Percentiles rank a stretch among this genome's conserved stretches.
phyloP scores from a whole-genome alignment of 2,797 vertebrate genomes.

The Oreonectes daqikongensis region DNA sequence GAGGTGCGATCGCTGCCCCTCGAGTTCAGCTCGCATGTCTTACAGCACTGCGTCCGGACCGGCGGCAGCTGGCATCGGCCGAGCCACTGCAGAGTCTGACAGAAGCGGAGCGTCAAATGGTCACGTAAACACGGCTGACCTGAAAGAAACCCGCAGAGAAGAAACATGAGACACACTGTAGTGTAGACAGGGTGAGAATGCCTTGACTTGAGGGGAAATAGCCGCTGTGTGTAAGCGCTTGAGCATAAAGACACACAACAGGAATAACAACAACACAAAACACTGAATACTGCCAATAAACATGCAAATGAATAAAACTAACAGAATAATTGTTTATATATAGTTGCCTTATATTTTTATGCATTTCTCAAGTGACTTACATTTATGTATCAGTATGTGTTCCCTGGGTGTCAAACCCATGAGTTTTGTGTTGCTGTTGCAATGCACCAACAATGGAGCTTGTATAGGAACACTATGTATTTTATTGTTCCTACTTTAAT shows the following conservation, averaged over 20 bases:
- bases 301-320: background rate
- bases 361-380: too few relatives aligned
- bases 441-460: too few relatives aligned
- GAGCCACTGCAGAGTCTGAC: slow-evolving; percentile 84
- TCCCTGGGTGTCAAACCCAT: too few relatives aligned
- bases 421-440: too few relatives aligned
- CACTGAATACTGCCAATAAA: background rate
- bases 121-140: slow-evolving; percentile 82
- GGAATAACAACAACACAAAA: background rate
- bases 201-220: too few relatives aligned
- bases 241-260: background rate
- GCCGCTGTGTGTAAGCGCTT: too few relatives aligned
- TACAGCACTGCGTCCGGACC: slow-evolving; percentile 85
- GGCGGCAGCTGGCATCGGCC: slow-evolving; percentile 82
- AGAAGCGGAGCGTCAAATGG: slow-evolving; percentile 82
- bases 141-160: slow-evolving; percentile 40
- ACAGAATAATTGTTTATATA: too few relatives aligned
- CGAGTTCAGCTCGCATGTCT: slow-evolving; percentile 73
- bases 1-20: slow-evolving; percentile 61
- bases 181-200: background rate
- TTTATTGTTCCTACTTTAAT: background rate
- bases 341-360: too few relatives aligned
- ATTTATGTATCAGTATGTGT: too few relatives aligned
- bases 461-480: too few relatives aligned
- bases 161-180: background rate